phyloP scores from a whole-genome alignment of 2,113 vertebrate genomes.

The Corynorhinus townsendii region DNA sequence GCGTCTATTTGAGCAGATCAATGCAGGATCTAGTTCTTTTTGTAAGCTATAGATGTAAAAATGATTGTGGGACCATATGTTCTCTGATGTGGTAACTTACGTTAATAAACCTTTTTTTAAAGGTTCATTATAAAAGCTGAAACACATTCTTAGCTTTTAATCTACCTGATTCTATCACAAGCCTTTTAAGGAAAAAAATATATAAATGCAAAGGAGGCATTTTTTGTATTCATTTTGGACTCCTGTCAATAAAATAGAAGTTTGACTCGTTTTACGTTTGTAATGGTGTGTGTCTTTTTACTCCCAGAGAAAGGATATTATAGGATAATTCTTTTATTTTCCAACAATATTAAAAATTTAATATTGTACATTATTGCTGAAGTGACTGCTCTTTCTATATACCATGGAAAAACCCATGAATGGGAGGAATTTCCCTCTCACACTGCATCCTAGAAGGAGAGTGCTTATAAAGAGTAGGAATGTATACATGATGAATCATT shows the following conservation, averaged over 20 bases:
- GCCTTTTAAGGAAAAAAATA: conserved; percentile 74
- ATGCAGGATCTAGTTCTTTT: conserved; percentile 75
- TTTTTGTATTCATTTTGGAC: conserved; percentile 83
- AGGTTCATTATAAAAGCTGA: conserved; percentile 75
- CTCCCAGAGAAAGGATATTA: conserved; percentile 54
- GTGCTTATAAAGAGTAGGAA: conserved; percentile 51
- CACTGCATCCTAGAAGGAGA: conserved; percentile 10
- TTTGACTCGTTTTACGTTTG: conserved; percentile 80
- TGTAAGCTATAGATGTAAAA: conserved; percentile 75
- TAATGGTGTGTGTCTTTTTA: conserved; percentile 79
- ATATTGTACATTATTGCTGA: conserved; percentile 42
- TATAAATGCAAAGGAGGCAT: conserved; percentile 67
- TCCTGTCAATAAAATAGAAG: conserved; percentile 82
- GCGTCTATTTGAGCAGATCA: conserved; percentile 76
- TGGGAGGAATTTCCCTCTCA: not conserved
- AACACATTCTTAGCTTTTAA: conserved; percentile 74
- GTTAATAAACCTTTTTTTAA: conserved; percentile 75
- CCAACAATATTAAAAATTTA: conserved; percentile 57
- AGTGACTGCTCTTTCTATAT: conserved; percentile 13
- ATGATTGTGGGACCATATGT: conserved; percentile 76
- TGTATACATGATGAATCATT: not conserved
- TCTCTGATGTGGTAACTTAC: conserved; percentile 73
- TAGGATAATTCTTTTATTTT: conserved; percentile 61
- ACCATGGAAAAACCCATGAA: conserved; percentile 34
- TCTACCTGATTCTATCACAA: conserved; percentile 74